Percentiles rank a stretch among this genome's conserved stretches.
Conservation (phyloP, 2,888 invertebrate genomes). For the Sericinus montela region DNA sequence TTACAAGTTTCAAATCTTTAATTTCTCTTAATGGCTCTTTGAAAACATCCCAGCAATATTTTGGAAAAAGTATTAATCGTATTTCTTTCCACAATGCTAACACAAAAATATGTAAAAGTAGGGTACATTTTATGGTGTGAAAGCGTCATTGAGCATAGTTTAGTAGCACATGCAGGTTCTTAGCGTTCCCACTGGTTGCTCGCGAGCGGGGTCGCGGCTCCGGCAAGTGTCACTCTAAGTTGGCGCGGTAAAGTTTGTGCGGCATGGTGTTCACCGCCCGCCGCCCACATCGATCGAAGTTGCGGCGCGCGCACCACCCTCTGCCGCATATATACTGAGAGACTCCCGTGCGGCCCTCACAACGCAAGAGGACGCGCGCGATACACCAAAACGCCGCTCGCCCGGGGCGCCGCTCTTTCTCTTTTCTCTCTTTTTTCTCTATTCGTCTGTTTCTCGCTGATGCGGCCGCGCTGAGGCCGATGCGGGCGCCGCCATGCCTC, state of each 20-base stretch:
- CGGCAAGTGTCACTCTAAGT: constrained; percentile 59
- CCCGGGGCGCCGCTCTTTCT: constrained; percentile 66
- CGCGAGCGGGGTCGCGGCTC: constrained; percentile 34
- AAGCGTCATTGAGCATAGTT: neutral
- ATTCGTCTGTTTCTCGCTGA: constrained; percentile 75
- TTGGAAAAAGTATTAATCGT: too few species aligned
- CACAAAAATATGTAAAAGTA: neutral
- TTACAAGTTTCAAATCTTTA: too few species aligned
- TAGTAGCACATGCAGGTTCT: constrained; percentile 21
- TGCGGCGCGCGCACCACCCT: constrained; percentile 66
- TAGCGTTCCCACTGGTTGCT: constrained; percentile 61
- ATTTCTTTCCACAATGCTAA: neutral
- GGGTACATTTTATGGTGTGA: neutral
- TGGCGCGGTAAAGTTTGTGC: constrained; percentile 60
- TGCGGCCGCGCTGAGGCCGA: constrained; percentile 77
- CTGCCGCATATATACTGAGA: constrained; percentile 67
- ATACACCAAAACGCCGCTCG: constrained; percentile 72
- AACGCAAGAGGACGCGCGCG: constrained; percentile 79
- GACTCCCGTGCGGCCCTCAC: constrained; percentile 64
- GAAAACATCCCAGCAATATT: neutral
- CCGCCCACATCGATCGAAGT: constrained; percentile 62
- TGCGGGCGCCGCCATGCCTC: constrained; percentile 88
- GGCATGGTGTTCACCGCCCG: constrained; percentile 41
- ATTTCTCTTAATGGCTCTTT: too few species aligned
- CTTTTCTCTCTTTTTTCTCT: constrained; percentile 74